Evolutionary conservation across 2,888 invertebrate genomes (phyloP).

Genomic region (Papilio demoleus): DNA sequence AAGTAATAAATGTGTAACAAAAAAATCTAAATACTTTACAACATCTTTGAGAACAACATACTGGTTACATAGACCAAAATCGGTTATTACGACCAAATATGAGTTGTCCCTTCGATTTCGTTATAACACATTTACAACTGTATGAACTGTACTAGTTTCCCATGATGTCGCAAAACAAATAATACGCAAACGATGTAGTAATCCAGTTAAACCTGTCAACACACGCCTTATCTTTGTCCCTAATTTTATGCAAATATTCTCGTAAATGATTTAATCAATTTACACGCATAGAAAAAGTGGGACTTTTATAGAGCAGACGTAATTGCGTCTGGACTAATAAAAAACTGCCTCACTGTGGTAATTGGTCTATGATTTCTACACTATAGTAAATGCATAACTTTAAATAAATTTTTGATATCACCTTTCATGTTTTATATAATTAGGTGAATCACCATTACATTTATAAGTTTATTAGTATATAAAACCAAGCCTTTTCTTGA

Average conservation of each 20-base stretch:
- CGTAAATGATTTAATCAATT: conserved; percentile 18
- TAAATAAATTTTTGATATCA: no score
- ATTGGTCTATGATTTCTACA: neutral
- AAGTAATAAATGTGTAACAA: no score
- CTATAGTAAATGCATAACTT: neutral
- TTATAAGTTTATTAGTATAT: neutral
- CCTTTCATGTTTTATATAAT: no score
- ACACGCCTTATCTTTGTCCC: conserved; percentile 27
- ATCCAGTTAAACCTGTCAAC: conserved; percentile 14
- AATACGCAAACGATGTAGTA: neutral
- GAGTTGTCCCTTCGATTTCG: no score
- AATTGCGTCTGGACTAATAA: neutral
- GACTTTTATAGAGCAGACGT: neutral
- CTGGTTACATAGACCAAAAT: no score
- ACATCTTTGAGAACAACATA: no score
- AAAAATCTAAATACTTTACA: no score
- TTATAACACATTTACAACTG: no score
- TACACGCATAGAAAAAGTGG: conserved; percentile 2
- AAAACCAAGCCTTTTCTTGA: neutral
- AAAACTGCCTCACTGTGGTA: neutral
- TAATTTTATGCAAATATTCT: conserved; percentile 22
- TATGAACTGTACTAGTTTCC: neutral
- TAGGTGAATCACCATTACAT: no score
- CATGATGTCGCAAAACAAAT: conserved; percentile 6
- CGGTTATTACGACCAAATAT: no score